A percentile compares a stretch with the other conserved stretches of the same genome.
phyloP scores from a whole-genome alignment of 2,113 vertebrate species.

The Passer domesticus region DNA sequence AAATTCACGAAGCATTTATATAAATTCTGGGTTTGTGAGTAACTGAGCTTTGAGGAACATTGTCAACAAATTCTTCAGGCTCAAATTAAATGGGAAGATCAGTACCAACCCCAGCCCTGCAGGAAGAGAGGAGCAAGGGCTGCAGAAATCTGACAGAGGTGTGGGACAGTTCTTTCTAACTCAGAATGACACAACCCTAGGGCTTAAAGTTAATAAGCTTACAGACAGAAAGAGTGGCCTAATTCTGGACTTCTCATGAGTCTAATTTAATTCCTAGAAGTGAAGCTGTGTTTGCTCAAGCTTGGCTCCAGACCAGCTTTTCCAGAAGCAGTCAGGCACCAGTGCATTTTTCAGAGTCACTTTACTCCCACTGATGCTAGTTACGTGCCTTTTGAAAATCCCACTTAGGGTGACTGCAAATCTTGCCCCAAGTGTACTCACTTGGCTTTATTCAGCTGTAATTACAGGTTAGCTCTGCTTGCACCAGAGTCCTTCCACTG shows the following conservation, averaged over 20 bases:
- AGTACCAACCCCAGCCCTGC: not conserved
- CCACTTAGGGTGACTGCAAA: not conserved
- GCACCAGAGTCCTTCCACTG: not conserved
- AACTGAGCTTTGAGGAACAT: not conserved
- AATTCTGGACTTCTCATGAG: not conserved
- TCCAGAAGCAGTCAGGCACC: conserved; percentile 27
- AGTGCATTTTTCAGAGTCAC: conserved; percentile 29
- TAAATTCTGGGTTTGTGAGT: not conserved
- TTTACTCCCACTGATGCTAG: conserved; percentile 22
- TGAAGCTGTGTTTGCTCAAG: not conserved
- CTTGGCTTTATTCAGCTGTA: conserved; percentile 25
- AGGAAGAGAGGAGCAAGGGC: not conserved
- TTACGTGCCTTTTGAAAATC: conserved; percentile 15
- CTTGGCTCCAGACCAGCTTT: conserved; percentile 9
- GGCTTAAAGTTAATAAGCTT: not conserved
- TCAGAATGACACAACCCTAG: not conserved
- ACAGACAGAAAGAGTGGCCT: not conserved
- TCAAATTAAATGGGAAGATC: not conserved
- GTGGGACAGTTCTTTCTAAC: not conserved
- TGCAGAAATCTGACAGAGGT: not conserved
- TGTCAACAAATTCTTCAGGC: not conserved
- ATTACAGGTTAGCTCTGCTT: not conserved
- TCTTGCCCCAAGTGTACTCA: not conserved
- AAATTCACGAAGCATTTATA: not conserved
- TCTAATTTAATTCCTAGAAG: conserved; percentile 21